phyloP scores from a whole-genome alignment of 2,888 invertebrate species.

The Calameuta filiformis region DNA sequence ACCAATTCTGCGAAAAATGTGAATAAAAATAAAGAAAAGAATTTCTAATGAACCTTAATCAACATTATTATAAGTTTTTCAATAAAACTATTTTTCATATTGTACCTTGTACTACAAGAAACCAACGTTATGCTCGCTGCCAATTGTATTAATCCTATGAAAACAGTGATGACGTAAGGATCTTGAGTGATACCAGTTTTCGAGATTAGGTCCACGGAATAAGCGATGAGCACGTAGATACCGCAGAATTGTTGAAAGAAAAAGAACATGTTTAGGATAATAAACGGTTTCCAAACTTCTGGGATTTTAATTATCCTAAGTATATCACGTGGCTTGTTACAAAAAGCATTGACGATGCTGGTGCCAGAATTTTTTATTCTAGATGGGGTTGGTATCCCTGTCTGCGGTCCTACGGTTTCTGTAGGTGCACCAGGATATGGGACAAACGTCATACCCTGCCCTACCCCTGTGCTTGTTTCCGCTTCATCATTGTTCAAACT shows the following conservation, averaged over 20 bases:
- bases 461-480: not conserved
- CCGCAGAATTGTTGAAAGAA: conserved; percentile 42
- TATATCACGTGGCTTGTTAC: conserved; percentile 20
- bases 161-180: conserved; percentile 34
- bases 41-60: conserved; percentile 19
- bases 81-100: not conserved
- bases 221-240: conserved; percentile 34
- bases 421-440: not conserved
- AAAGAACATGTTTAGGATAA: conserved; percentile 34
- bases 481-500: conserved; percentile 19
- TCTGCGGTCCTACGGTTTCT: not conserved
- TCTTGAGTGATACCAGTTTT: conserved; percentile 29
- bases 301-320: conserved; percentile 20
- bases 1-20: conserved; percentile 65
- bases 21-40: conserved; percentile 11
- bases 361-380: not conserved
- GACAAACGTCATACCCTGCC: not conserved
- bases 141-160: conserved; percentile 35
- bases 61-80: not conserved
- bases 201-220: conserved; percentile 33
- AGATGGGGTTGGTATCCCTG: not conserved
- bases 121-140: conserved; percentile 22
- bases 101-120: conserved; percentile 25
- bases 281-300: conserved; percentile 43
- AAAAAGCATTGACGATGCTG: not conserved